Evolutionary conservation across 2,113 vertebrate genomes (phyloP).

Genomic region (Pelmatolapia mariae): DNA sequence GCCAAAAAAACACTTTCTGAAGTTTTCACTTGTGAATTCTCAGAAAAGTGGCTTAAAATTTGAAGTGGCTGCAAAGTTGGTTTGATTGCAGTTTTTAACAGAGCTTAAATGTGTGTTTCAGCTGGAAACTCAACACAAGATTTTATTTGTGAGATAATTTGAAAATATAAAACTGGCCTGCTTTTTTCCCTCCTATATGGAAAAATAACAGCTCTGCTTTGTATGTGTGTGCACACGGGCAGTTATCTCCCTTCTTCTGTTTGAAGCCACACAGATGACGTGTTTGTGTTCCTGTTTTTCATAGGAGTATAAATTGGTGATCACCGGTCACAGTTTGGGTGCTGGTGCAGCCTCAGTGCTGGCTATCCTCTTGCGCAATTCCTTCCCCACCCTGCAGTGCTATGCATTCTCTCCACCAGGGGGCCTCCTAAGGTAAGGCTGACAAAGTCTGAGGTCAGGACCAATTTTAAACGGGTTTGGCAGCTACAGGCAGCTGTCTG

Average conservation of each 20-base stretch:
- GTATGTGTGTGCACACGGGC: background rate
- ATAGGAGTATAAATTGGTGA: conserved; percentile 89
- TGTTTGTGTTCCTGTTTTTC: conserved; percentile 5
- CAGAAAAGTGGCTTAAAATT: background rate
- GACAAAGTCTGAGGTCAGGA: background rate
- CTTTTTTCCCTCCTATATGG: background rate
- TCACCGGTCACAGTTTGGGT: conserved; percentile 95
- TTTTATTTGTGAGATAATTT: rapidly evolving
- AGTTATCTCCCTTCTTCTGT: rapidly evolving
- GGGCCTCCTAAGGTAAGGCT: conserved; percentile 86
- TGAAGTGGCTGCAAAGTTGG: rapidly evolving
- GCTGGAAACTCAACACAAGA: background rate
- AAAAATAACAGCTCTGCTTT: background rate
- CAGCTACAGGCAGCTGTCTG: background rate
- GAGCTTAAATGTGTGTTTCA: background rate
- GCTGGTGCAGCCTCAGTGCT: conserved; percentile 84
- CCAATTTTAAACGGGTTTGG: background rate
- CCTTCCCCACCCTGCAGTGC: conserved; percentile 80
- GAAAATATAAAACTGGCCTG: background rate
- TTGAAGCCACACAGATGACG: background rate
- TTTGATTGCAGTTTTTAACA: background rate
- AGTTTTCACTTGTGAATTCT: background rate
- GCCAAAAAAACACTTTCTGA: background rate
- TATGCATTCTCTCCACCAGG: conserved; percentile 94
- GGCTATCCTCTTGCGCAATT: conserved; percentile 76